Percentiles rank a stretch among this genome's conserved stretches.
phyloP scores from a whole-genome alignment of 2,113 vertebrate genomes.

The Hipposideros armiger region DNA sequence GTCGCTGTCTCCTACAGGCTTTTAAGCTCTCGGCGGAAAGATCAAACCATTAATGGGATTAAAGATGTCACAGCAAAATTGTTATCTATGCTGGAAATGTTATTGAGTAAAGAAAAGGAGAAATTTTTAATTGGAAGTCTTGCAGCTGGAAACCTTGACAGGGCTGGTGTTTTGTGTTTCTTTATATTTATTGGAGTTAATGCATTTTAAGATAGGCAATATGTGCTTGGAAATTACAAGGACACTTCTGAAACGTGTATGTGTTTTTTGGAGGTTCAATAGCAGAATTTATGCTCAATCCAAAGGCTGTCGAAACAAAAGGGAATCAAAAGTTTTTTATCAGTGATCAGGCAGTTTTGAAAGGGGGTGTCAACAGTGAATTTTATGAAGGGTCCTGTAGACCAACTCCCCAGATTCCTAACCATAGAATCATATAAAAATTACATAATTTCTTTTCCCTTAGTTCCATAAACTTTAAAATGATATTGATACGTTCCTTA shows the following conservation, averaged over 20 bases:
- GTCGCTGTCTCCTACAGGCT: slow-evolving; percentile 60
- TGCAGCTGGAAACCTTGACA: slow-evolving; percentile 78
- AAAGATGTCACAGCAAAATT: slow-evolving; percentile 79
- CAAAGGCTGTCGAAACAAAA: slow-evolving; percentile 56
- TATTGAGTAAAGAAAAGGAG: slow-evolving; percentile 74
- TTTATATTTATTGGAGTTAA: slow-evolving; percentile 77
- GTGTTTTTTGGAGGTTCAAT: slow-evolving; percentile 44
- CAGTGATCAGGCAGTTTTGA: neutral
- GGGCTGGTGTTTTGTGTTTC: slow-evolving; percentile 4
- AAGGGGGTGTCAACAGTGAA: neutral
- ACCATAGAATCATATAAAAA: neutral
- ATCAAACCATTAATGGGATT: slow-evolving; percentile 85
- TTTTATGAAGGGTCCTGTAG: neutral
- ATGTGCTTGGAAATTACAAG: slow-evolving; percentile 54
- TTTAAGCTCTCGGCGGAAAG: slow-evolving; percentile 79
- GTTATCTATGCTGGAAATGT: slow-evolving; percentile 75
- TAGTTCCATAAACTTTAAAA: neutral
- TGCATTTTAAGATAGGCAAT: slow-evolving; percentile 46
- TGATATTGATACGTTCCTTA: neutral
- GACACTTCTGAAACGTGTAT: slow-evolving; percentile 25
- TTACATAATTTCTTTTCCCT: neutral
- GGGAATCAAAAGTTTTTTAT: neutral
- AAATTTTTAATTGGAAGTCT: slow-evolving; percentile 82
- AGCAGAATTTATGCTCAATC: neutral
- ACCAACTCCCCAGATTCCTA: neutral